These are phyloP conservation scores for Hypomesus transpacificus DNA, from an alignment of 2,113 vertebrate species.

Conservation along the genomic window DNA sequence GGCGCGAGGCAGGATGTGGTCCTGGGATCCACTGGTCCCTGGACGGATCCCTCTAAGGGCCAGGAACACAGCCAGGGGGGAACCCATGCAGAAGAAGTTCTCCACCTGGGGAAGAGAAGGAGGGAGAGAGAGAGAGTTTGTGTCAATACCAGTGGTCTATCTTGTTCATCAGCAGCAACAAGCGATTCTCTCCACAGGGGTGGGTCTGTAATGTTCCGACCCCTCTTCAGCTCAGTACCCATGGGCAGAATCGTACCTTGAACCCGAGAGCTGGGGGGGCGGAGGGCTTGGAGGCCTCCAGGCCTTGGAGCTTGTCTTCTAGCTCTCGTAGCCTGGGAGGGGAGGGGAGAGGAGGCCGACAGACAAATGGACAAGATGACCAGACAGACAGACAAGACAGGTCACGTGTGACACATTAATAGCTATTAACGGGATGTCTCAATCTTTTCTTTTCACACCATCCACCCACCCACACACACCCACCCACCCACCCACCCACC, in stretches of 20 bases:
- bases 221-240: neutral
- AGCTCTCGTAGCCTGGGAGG: conserved; percentile 83
- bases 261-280: conserved; percentile 90
- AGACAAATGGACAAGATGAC: neutral
- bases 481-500: too few relatives aligned
- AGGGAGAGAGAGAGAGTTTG: neutral
- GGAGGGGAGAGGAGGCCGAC: conserved; percentile 20
- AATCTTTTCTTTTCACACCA: too few relatives aligned
- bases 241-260: conserved; percentile 72
- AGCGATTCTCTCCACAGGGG: neutral
- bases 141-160: neutral
- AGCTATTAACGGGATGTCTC: too few relatives aligned
- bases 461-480: neutral
- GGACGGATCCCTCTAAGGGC: conserved; percentile 92
- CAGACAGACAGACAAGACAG: neutral
- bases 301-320: conserved; percentile 82
- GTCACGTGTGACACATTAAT: too few relatives aligned
- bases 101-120: conserved; percentile 78
- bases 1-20: conserved; percentile 90
- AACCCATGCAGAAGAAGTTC: conserved; percentile 99
- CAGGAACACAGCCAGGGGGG: conserved; percentile 93
- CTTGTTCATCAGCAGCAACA: neutral
- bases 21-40: conserved; percentile 85
- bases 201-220: neutral
- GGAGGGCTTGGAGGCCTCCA: conserved; percentile 77